phyloP scores from a whole-genome alignment of 2,888 invertebrate genomes.

The Polyommatus icarus region DNA sequence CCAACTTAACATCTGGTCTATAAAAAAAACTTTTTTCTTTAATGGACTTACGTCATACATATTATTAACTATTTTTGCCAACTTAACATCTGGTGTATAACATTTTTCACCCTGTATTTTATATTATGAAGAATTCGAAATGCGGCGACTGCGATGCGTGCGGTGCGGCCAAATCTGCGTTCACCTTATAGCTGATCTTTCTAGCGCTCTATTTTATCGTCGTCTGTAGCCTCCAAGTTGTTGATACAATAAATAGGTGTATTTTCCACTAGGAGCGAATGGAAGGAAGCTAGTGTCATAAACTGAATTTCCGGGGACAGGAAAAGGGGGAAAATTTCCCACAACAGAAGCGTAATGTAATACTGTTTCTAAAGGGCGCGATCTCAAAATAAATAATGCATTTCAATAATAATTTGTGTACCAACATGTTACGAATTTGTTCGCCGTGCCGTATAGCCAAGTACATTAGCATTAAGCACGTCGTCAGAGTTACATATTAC shows the following conservation, averaged over 20 bases:
- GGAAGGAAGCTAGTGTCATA: constrained; percentile 53
- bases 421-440: constrained; percentile 24
- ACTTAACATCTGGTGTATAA: no score
- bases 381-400: constrained; percentile 34
- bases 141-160: no score
- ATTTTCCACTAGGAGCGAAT: constrained; percentile 44
- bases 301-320: constrained; percentile 56
- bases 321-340: constrained; percentile 39
- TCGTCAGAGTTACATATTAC: background rate
- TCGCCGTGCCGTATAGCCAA: background rate
- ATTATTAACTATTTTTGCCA: no score
- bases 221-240: background rate
- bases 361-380: constrained; percentile 10
- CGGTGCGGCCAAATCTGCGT: no score
- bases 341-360: background rate
- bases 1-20: no score
- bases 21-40: no score
- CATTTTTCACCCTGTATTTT: no score
- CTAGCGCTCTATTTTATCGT: background rate
- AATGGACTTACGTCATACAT: no score
- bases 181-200: no score
- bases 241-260: constrained; percentile 29
- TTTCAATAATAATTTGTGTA: constrained; percentile 27
- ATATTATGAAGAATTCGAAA: no score
- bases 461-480: background rate